These are phyloP conservation scores for Daktulosphaira vitifoliae DNA, from an alignment of 1,140 invertebrate species.

Conservation along the genomic window DNA sequence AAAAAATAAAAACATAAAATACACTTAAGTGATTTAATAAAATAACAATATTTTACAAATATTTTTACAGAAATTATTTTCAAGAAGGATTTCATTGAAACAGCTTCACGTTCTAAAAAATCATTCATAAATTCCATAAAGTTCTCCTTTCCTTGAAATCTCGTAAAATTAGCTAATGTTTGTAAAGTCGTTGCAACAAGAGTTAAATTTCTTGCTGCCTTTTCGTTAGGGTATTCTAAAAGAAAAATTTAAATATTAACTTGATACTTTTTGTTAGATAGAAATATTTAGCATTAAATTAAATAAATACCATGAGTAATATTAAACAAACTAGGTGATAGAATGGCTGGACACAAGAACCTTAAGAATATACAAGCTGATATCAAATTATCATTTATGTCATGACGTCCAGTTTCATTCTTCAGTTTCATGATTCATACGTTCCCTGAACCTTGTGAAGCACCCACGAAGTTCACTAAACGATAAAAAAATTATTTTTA, in stretches of 20 bases:
- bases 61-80: conserved; percentile 74
- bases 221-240: conserved; percentile 84
- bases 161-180: conserved; percentile 84
- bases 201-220: conserved; percentile 84
- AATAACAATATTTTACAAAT: neutral
- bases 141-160: conserved; percentile 92
- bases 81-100: conserved; percentile 82
- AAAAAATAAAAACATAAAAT: conserved; percentile 1
- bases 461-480: conserved; percentile 71
- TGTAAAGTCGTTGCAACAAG: conserved; percentile 92
- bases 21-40: too few relatives aligned
- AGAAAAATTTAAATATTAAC: conserved; percentile 14
- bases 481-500: conserved; percentile 36
- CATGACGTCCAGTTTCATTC: conserved; percentile 67
- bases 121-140: conserved; percentile 98
- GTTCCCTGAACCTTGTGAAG: conserved; percentile 73
- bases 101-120: conserved; percentile 79
- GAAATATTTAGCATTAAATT: neutral
- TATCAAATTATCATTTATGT: conserved; percentile 87
- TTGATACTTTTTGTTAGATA: neutral
- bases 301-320: conserved; percentile 68
- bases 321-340: conserved; percentile 90
- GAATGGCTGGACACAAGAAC: conserved; percentile 90
- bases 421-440: too few relatives aligned
- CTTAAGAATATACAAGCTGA: conserved; percentile 89